phyloP scores from a whole-genome alignment of 2,113 vertebrate genomes.

The Scortum barcoo region DNA sequence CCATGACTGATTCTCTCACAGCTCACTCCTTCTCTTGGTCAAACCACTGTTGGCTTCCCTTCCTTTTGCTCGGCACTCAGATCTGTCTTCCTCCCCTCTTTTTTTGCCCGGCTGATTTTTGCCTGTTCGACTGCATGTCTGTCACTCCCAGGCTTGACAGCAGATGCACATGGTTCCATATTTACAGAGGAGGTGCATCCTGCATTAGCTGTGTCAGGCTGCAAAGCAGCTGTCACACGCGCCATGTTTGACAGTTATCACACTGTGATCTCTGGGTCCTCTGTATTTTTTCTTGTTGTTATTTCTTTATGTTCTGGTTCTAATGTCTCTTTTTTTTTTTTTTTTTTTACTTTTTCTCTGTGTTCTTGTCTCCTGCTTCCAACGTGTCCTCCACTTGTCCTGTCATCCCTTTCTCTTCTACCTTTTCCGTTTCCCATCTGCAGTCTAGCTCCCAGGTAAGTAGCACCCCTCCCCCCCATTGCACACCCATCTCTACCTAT shows the following conservation, averaged over 20 bases:
- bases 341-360: slow-evolving; percentile 63
- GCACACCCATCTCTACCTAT: slow-evolving; percentile 19
- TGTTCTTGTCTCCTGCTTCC: slow-evolving; percentile 67
- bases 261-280: slow-evolving; percentile 44
- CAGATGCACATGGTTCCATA: slow-evolving; percentile 71
- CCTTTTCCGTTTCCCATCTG: slow-evolving; percentile 82
- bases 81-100: slow-evolving; percentile 24
- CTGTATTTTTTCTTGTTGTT: slow-evolving; percentile 49
- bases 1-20: slow-evolving; percentile 51
- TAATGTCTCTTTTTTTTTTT: slow-evolving; percentile 71
- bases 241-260: slow-evolving; percentile 52
- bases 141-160: slow-evolving; percentile 70
- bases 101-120: slow-evolving; percentile 60
- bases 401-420: slow-evolving; percentile 56
- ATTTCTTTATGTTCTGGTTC: slow-evolving; percentile 60
- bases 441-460: slow-evolving; percentile 95
- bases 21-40: slow-evolving; percentile 45
- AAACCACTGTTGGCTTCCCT: slow-evolving; percentile 39
- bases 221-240: slow-evolving; percentile 54
- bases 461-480: slow-evolving; percentile 25
- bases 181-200: slow-evolving; percentile 72
- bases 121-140: slow-evolving; percentile 81
- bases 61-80: slow-evolving; percentile 52
- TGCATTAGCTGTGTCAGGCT: slow-evolving; percentile 72
- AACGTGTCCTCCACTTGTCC: slow-evolving; percentile 66